Base-by-base conservation (phyloP, 2,797 vertebrate species). In the Triplophysa yarkandensis region DNA sequence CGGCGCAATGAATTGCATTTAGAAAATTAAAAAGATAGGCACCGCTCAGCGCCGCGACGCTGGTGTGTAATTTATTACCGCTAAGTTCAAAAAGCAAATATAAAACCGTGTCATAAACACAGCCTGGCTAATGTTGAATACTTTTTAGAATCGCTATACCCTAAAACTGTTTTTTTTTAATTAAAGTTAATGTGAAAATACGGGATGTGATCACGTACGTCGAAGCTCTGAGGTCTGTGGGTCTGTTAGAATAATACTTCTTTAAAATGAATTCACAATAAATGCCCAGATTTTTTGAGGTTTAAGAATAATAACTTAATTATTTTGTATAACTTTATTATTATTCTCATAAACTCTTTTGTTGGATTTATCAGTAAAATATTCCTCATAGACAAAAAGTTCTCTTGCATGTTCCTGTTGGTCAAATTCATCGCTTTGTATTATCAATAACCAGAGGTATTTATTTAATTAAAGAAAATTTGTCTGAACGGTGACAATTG, bases 21-120 rank as follows among this genome's bases (percentile, higher is more conserved):
- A 82, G 87, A 85, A 92, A 91, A 92, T 92, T 89, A 91, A 90
- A 91, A 90, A 92, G 90, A 91, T 91, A 92, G 36, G 71, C 66
- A 66, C 74, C 83, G 55, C 81, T 80, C 74, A 78, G 83, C 79
- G 82, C n/a, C 76, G 54, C 83, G 80, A 48, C 66, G 34, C 27
- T 65, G 78, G 81, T 71, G 61, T 84, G 67, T 87, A 82, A 89
- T 86, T 88, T 89, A 87, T 86, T 84, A 87, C 74, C 57, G 58
- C 85, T 77, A 81, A 88, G 87, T 88, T 88, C 52, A 87, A 83
- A 81, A 85, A 77, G 21, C 74, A 62, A 77, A 86, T n/a, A 83
- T 79, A 83, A 84, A 85, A 86, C 72, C 63, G 80, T 48, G 14
- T 67, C 73, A 86, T 68, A 86, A 87, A 89, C 80, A 85, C 68